Percentiles rank a stretch among this genome's conserved stretches.
phyloP scores from a whole-genome alignment of 2,797 vertebrate species.

The Silurus aristotelis region DNA sequence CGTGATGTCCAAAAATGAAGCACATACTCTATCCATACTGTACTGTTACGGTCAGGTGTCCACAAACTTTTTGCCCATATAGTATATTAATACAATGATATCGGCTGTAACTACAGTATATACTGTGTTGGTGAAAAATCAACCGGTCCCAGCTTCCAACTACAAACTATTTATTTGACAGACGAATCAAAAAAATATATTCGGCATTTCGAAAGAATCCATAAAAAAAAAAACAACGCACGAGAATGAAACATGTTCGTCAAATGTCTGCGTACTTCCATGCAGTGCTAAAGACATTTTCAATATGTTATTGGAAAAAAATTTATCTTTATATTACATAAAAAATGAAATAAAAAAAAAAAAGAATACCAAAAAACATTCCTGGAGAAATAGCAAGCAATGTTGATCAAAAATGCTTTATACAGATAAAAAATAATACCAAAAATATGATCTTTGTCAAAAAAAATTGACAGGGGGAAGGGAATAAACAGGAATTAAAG shows the following conservation, averaged over 20 bases:
- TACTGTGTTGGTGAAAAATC: neutral
- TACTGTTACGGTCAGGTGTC: too few relatives aligned
- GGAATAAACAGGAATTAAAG: conserved; percentile 83
- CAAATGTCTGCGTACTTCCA: conserved; percentile 78
- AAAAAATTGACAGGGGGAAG: conserved; percentile 68
- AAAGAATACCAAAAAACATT: conserved; percentile 77
- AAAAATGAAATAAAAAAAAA: conserved; percentile 67
- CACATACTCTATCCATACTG: too few relatives aligned
- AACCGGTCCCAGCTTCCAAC: conserved; percentile 50
- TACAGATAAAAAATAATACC: conserved; percentile 80
- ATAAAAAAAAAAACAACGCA: conserved; percentile 66
- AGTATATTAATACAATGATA: too few relatives aligned
- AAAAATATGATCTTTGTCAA: conserved; percentile 72
- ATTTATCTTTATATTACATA: conserved; percentile 64
- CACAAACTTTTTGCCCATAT: too few relatives aligned
- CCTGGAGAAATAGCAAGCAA: conserved; percentile 77
- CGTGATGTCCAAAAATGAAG: too few relatives aligned
- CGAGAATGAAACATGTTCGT: conserved; percentile 65
- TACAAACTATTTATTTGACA: conserved; percentile 80
- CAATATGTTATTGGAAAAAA: conserved; percentile 52
- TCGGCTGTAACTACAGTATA: too few relatives aligned
- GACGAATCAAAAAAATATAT: conserved; percentile 75
- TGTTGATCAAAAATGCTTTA: conserved; percentile 72
- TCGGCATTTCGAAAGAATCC: conserved; percentile 72
- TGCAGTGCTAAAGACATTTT: conserved; percentile 75